Evolutionary conservation across 1,140 invertebrate genomes (phyloP), one percentile per base, ranked within the genome.

Genomic region (Euborellia annulipes): DNA sequence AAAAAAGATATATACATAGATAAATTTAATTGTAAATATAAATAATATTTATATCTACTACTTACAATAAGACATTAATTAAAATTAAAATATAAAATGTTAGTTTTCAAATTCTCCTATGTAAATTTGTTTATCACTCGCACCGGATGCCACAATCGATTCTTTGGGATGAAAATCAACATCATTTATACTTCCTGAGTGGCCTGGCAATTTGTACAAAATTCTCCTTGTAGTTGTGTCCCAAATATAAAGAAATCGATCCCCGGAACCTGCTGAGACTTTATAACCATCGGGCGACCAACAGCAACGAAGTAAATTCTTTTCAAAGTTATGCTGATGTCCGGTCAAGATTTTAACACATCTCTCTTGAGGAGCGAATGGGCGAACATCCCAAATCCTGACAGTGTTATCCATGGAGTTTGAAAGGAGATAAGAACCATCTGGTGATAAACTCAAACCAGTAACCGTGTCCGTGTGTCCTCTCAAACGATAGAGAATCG

Each of bases 301-400:
- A 0, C 78, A 68, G 63, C 89, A 93, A 14, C 83, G 68, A 16
- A 96, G 61, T 37, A 95, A 66, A 67, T 87, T 88, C 76, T 94
- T 95, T 70, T 98, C 94, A 70, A 96, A 98, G 66, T 96, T 97
- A 64, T 98, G 93, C 56, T 93, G 89, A 70, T 97, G 90, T 0
- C 93, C 93, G 47, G 72, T 72, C 47, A 98, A 76, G 30, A 95
- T 79, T 68, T 95, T 94, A 0, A 95, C 81, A 64, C 91, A 96
- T 50, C 95, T 71, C 57, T 98, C 90, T 40, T 79, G 76, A 1
- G 90, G 86, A 2, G 73, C 74, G 62, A 72, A 82, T 32, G 79
- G 78, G 41, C 78, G 55, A 16, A 83, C 67, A 61, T 82, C 80
- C 79, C 79, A 82, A 23, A 79, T 70, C 52, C 79, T 8, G 64